Evolutionary conservation across 2,888 invertebrate genomes (phyloP), one percentile per base, ranked within the genome.

Genomic region (Gymnosoma rotundatum): DNA sequence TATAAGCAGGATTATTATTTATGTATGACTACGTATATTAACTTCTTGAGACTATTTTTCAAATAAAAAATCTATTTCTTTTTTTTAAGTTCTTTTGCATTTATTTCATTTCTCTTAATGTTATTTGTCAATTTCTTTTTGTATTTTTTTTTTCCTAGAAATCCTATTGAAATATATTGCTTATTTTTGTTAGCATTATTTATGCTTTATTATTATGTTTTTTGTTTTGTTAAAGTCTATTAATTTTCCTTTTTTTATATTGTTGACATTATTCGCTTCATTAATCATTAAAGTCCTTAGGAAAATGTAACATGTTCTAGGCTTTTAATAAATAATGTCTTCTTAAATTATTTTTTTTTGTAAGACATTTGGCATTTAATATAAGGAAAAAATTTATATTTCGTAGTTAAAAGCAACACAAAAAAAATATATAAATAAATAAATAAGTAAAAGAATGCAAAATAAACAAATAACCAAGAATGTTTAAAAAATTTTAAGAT

Each of bases 251-350:
- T 61, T 74, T 50, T 80, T 60, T 54, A 69, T 80, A 10, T 32
- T 69, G 81, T 48, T 81, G 78, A 64, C 78, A 78, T 78, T 74
- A 18, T 75, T 63, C 38, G 84, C 70, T 84, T 78, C 81, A 84
- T 84, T 84, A 81, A 84, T 84, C 84, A 80, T 70, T 52, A 48
- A 64, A 78, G 74, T 81, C 80, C 58, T 84, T 63, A 14, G 78
- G 45, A 80, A 78, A 84, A 74, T 70, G 56, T 78, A 63, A 42
- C 50, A 45, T 52, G 73, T 84, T 78, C 69, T 74, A 73, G 63
- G 73, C 61, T 78, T 66, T 83, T 83, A 78, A 83, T 73, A 83
- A 83, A 83, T 73, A 81, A 81, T 70, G 81, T 58, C 74, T 54
- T 63, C 4, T 69, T 67, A 20, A 61, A 58, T 32, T 58, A 52